These are phyloP conservation scores for Pomacea maculata DNA, from an alignment of 1,140 invertebrate species.

Conservation along the genomic window DNA sequence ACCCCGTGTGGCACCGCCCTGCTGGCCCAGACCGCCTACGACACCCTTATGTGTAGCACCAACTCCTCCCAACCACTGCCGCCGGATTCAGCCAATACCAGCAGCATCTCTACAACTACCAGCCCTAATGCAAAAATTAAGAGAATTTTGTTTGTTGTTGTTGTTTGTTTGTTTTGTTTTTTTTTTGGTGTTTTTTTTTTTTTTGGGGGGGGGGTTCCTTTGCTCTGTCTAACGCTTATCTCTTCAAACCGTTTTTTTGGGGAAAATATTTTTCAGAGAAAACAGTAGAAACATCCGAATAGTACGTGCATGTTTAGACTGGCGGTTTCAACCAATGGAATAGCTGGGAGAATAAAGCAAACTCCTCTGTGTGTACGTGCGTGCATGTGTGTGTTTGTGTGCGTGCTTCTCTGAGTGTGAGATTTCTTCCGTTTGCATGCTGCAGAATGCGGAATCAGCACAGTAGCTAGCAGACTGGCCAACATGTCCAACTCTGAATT, in stretches of 20 bases:
- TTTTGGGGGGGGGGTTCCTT: not conserved
- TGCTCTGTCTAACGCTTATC: too few relatives aligned
- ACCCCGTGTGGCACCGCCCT: not conserved
- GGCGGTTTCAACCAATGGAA: too few relatives aligned
- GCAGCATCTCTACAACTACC: not conserved
- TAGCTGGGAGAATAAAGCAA: too few relatives aligned
- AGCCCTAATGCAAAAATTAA: not conserved
- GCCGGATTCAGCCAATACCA: not conserved
- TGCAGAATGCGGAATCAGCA: conserved; percentile 5
- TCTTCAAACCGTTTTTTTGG: too few relatives aligned
- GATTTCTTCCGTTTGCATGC: not conserved
- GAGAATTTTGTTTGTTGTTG: too few relatives aligned
- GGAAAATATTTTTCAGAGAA: too few relatives aligned
- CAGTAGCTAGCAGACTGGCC: not conserved
- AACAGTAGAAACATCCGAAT: too few relatives aligned
- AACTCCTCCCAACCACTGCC: not conserved
- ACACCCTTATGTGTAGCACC: not conserved
- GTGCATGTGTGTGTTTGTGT: not conserved
- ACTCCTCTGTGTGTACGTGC: not conserved
- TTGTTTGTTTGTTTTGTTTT: too few relatives aligned
- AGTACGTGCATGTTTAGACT: too few relatives aligned
- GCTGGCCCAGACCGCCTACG: not conserved
- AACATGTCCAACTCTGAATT: not conserved
- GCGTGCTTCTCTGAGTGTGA: not conserved
- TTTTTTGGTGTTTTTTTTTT: too few relatives aligned